These are phyloP conservation scores for Eulimnadia texana DNA, from an alignment of 1,140 invertebrate species.

Conservation along the genomic window DNA sequence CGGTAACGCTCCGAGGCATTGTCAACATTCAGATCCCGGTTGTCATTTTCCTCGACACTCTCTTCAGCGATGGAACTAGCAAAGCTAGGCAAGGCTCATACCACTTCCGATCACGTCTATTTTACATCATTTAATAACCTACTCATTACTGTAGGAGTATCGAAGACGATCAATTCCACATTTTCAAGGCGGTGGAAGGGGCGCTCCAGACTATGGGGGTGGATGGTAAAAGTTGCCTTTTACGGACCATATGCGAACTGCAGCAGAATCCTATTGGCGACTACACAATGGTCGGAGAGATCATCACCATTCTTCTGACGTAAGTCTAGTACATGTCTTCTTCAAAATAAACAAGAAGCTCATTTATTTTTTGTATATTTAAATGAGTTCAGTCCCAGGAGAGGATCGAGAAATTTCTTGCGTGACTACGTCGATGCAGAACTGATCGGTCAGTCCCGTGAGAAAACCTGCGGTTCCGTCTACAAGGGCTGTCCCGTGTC, in stretches of 20 bases:
- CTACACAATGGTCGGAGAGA: slow-evolving; percentile 11
- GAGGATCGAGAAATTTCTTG: slow-evolving; percentile 1
- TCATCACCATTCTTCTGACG: slow-evolving; percentile 11
- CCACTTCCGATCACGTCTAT: no score
- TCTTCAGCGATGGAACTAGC: slow-evolving; percentile 10
- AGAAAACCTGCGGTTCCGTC: slow-evolving; percentile 1
- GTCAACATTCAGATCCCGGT: slow-evolving; percentile 8
- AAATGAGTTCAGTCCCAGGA: slow-evolving; percentile 1
- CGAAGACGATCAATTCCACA: slow-evolving; percentile 10
- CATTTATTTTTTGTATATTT: not conserved
- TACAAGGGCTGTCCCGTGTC: slow-evolving; percentile 10
- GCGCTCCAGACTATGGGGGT: slow-evolving; percentile 10
- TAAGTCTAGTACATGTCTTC: not conserved
- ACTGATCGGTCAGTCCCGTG: slow-evolving; percentile 7
- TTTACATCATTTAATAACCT: no score
- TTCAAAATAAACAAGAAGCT: not conserved
- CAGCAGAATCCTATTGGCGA: slow-evolving; percentile 13
- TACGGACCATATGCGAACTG: slow-evolving; percentile 15
- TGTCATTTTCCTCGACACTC: slow-evolving; percentile 11
- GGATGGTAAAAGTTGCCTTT: slow-evolving; percentile 10
- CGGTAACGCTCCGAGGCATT: slow-evolving; percentile 4
- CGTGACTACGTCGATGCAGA: slow-evolving; percentile 11
- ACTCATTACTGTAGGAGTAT: slow-evolving; percentile 12
- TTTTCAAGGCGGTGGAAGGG: slow-evolving; percentile 10
- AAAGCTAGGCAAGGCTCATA: not conserved